phyloP scores from a whole-genome alignment of 2,797 vertebrate species.

The Eulemur rubriventer region DNA sequence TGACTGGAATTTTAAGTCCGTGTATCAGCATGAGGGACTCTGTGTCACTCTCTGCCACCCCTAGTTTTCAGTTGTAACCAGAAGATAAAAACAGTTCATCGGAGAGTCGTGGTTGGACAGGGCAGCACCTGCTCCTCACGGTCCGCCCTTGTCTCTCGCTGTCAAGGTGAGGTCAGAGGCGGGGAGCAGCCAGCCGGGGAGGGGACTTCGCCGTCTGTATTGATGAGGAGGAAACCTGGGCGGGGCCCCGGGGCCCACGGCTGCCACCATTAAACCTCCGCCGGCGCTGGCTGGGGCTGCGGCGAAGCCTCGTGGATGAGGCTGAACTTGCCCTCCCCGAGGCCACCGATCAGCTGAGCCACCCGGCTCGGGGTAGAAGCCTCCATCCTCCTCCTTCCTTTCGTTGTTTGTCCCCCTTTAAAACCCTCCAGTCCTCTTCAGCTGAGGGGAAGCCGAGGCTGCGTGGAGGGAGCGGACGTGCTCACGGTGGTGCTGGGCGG shows the following conservation, averaged over 20 bases:
- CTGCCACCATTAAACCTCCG: not conserved
- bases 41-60: not conserved
- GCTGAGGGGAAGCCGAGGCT: not conserved
- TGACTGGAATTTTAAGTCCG: not conserved
- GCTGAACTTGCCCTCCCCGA: not conserved
- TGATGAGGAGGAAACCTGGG: not conserved
- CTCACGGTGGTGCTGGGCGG: too few relatives aligned
- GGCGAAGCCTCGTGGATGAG: accelerated
- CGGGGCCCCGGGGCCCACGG: not conserved
- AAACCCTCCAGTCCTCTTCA: not conserved
- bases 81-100: not conserved
- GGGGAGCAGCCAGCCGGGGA: not conserved
- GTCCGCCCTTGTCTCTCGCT: not conserved
- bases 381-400: not conserved
- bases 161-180: not conserved
- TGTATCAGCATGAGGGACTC: not conserved
- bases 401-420: not conserved
- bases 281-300: not conserved
- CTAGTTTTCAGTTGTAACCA: not conserved
- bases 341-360: not conserved
- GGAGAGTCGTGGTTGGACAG: not conserved
- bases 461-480: accelerated
- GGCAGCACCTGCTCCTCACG: not conserved
- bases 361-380: not conserved
- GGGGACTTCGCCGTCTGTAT: not conserved